These are phyloP conservation scores for Perca fluviatilis DNA, from an alignment of 2,113 vertebrate genomes.

Conservation along the genomic window DNA sequence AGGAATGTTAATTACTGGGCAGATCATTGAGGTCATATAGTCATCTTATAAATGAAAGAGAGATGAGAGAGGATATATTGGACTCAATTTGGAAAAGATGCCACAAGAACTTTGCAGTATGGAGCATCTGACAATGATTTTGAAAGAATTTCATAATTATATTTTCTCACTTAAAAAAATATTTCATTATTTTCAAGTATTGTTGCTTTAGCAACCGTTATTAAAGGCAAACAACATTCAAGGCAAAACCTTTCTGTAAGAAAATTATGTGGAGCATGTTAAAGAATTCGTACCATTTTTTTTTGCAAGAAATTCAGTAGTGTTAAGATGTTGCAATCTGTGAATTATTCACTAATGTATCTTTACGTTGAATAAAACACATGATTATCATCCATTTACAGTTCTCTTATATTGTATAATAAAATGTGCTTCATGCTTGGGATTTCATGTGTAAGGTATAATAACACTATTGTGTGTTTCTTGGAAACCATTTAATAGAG, in stretches of 20 bases:
- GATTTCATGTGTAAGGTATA: not conserved
- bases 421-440: not conserved
- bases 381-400: not conserved
- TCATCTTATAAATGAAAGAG: conserved; percentile 56
- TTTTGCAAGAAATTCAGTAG: not conserved
- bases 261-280: not conserved
- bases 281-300: not conserved
- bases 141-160: not conserved
- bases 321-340: not conserved
- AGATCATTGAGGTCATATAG: conserved; percentile 63
- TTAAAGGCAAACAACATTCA: not conserved
- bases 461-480: not conserved
- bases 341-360: not conserved
- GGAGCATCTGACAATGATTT: conserved; percentile 20
- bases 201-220: not conserved
- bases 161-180: conserved; percentile 1
- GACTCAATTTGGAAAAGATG: conserved; percentile 31
- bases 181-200: not conserved
- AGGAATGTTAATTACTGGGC: conserved; percentile 72
- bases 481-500: not conserved
- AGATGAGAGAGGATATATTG: conserved; percentile 31
- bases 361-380: not conserved
- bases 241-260: not conserved
- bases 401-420: not conserved
- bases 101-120: not conserved